These are phyloP conservation scores for Nebria salina DNA, from an alignment of 2,888 invertebrate genomes.

Conservation along the genomic window DNA sequence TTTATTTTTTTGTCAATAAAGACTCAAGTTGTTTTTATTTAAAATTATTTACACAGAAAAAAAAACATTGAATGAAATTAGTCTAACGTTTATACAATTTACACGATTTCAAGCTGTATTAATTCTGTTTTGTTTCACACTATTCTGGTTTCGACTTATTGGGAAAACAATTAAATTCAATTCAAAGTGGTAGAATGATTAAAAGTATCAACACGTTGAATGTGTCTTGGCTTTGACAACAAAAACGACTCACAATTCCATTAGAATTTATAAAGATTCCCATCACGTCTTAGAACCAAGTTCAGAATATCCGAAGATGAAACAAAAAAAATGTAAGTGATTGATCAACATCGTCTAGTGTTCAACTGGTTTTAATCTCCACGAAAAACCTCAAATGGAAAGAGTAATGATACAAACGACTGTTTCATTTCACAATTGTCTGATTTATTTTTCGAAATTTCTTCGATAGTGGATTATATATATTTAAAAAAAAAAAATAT, in stretches of 20 bases:
- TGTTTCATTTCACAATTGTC: neutral
- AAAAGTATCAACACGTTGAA: conserved; percentile 1
- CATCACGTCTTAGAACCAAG: conserved; percentile 11
- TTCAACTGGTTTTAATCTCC: conserved; percentile 17
- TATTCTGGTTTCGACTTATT: neutral
- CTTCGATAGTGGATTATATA: neutral
- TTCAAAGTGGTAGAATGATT: neutral
- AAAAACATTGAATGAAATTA: no score
- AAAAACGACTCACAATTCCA: conserved; percentile 6
- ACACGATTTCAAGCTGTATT: neutral
- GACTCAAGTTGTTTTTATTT: no score
- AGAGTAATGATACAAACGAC: conserved; percentile 13
- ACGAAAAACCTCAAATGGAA: conserved; percentile 27
- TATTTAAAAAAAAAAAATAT: no score
- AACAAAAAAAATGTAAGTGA: conserved; percentile 19
- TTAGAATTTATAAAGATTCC: conserved; percentile 25
- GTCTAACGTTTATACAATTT: no score
- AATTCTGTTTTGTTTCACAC: neutral
- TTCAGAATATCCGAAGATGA: conserved; percentile 7
- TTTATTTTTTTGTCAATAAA: no score
- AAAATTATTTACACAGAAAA: no score
- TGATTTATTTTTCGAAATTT: neutral
- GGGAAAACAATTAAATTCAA: neutral
- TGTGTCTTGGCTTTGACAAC: neutral
- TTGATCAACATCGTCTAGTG: conserved; percentile 4